These are phyloP conservation scores for Nomada fucata DNA, from an alignment of 2,888 invertebrate genomes.

Conservation along the genomic window DNA sequence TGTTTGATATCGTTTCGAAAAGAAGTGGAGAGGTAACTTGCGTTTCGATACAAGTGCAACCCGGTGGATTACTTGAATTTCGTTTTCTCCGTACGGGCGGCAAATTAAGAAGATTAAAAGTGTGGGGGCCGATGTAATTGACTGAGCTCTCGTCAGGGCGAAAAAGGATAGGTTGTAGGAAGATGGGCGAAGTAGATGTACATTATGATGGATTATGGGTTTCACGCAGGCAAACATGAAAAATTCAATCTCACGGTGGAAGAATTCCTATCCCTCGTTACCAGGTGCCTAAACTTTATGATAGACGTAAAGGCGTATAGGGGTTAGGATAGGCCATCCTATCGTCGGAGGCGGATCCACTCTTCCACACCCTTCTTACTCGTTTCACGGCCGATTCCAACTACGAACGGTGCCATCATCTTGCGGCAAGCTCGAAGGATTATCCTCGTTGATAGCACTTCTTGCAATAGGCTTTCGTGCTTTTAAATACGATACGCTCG, in stretches of 20 bases:
- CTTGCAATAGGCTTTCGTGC: conserved; percentile 35
- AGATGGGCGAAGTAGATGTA: not conserved
- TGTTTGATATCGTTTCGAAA: conserved; percentile 47
- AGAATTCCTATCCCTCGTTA: conserved; percentile 53
- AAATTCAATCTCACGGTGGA: conserved; percentile 60
- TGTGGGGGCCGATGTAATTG: conserved; percentile 24
- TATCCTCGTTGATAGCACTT: conserved; percentile 57
- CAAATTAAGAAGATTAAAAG: conserved; percentile 54
- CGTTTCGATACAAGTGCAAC: conserved; percentile 25
- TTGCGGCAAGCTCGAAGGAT: conserved; percentile 38
- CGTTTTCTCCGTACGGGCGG: not conserved
- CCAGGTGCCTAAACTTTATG: conserved; percentile 63
- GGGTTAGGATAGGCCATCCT: conserved; percentile 32
- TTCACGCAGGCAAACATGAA: conserved; percentile 31
- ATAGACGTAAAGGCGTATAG: conserved; percentile 54
- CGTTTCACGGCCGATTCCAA: conserved; percentile 56
- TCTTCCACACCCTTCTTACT: not conserved
- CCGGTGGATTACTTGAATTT: conserved; percentile 6
- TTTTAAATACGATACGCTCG: conserved; percentile 38
- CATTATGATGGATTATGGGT: conserved; percentile 24
- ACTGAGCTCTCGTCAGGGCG: not conserved
- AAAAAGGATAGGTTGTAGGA: not conserved
- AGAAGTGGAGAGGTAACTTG: not conserved
- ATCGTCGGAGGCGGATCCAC: conserved; percentile 46
- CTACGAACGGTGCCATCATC: conserved; percentile 45